A percentile compares a stretch with the other conserved stretches of the same genome.
phyloP scores from a whole-genome alignment of 2,113 vertebrate genomes.

The Paratilapia polleni region DNA sequence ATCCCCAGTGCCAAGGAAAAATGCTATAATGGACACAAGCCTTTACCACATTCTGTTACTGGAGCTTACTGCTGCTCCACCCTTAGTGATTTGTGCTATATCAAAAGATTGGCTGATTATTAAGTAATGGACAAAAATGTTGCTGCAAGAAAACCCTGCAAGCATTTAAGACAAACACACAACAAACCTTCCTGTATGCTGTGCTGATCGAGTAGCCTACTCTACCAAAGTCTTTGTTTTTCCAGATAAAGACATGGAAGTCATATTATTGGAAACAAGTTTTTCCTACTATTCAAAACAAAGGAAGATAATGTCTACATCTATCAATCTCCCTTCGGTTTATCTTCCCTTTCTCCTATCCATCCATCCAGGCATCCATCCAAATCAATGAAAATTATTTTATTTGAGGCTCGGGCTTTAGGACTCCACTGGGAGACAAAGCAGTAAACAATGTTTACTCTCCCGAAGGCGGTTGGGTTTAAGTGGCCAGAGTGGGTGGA shows the following conservation, averaged over 20 bases:
- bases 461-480: slow-evolving; percentile 52
- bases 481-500: slow-evolving; percentile 46
- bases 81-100: not conserved
- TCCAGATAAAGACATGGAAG: slow-evolving; percentile 4
- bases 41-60: not conserved
- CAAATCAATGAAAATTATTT: slow-evolving; percentile 23
- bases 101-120: slow-evolving; percentile 12
- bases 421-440: slow-evolving; percentile 21
- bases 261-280: not conserved
- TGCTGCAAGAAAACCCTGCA: not conserved
- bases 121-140: not conserved
- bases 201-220: not conserved
- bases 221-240: not conserved
- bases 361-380: not conserved
- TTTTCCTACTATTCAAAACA: not conserved
- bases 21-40: too few species aligned
- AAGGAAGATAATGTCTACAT: not conserved
- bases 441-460: slow-evolving; percentile 64
- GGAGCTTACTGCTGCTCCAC: not conserved
- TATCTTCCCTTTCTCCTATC: slow-evolving; percentile 10
- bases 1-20: too few species aligned
- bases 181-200: not conserved
- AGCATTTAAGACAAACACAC: not conserved
- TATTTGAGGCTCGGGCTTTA: slow-evolving; percentile 16
- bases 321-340: slow-evolving; percentile 7